A percentile compares a stretch with the other conserved stretches of the same genome.
Conservation (phyloP, 2,113 vertebrate species). For the Trogon surrucura region DNA sequence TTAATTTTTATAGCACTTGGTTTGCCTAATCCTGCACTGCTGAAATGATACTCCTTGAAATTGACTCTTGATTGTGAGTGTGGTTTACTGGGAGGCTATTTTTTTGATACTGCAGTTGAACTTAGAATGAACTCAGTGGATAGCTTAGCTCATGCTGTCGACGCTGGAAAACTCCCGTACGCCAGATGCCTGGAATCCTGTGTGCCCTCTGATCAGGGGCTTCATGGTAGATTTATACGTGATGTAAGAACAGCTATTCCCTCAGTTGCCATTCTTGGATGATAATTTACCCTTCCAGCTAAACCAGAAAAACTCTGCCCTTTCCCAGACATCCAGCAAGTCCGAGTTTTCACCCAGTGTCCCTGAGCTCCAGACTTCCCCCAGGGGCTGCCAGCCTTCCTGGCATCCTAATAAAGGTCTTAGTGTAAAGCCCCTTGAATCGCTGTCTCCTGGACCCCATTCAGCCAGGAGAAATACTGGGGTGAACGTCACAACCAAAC, state of each 20-base stretch:
- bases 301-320: neutral
- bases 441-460: accelerated
- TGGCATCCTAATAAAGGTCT: neutral
- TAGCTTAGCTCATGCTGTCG: neutral
- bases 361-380: neutral
- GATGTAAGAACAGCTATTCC: neutral
- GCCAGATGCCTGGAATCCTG: neutral
- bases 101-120: neutral
- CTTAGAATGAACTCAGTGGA: neutral
- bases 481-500: neutral
- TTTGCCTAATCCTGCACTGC: neutral
- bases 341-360: neutral
- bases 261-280: neutral
- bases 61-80: neutral
- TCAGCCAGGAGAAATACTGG: neutral
- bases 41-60: neutral
- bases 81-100: neutral
- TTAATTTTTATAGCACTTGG: neutral
- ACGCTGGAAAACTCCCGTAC: neutral
- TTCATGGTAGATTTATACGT: neutral
- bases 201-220: neutral
- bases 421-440: neutral
- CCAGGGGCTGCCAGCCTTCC: neutral
- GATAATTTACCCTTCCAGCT: slow-evolving; percentile 16
- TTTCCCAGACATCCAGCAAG: neutral